Evolutionary conservation across 2,113 vertebrate species (phyloP), one percentile per base, ranked within the genome.

Genomic region (Gymnobelideus leadbeateri): DNA sequence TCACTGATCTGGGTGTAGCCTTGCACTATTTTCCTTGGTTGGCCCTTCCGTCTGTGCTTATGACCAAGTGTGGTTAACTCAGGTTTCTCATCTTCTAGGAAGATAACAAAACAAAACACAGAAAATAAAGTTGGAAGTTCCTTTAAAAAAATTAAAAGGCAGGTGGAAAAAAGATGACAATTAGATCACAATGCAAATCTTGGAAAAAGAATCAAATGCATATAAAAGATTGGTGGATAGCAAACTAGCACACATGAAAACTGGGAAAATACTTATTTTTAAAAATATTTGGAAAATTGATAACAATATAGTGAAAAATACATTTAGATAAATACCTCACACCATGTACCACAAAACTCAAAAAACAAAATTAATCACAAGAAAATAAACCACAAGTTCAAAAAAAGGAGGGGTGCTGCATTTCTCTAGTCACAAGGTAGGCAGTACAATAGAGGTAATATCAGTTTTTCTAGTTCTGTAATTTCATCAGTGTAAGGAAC

Each of bases 71-170:
- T 96, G 54, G 54, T 51, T 93, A 84, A 89, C 89, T 96, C 95
- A 52, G 96, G 43, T 92, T 93, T 95, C 90, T 95, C 97, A 97
- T 97, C 91, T 96, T 96, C 95, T 97, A 52, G 61, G 89, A 96
- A 97, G 51, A 95, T 49, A 97, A 84, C n/a, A 84, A 97, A 97
- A 94, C 21, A 97, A 94, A 97, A 96, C 46, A 94, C 0, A 43
- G 68, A 77, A 84, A 43, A 43, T 84, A 84, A 84, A 43, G n/a
- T 43, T 84, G 16, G 68, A 84, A 84, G 2, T 84, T 84, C 16
- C 19, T 84, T 84, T n/a, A n/a, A n/a, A 77, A 68, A 68, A 77
- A 23, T 84, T 8, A 43, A 84, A 84, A 84, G 26, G n/a, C n/a
- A 43, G 19, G 6, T 84, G 11, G 68, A 8, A 84, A 84, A 77